Percentiles rank a stretch among this genome's conserved stretches.
phyloP scores from a whole-genome alignment of 2,888 invertebrate species.

The Agrotis exclamationis region DNA sequence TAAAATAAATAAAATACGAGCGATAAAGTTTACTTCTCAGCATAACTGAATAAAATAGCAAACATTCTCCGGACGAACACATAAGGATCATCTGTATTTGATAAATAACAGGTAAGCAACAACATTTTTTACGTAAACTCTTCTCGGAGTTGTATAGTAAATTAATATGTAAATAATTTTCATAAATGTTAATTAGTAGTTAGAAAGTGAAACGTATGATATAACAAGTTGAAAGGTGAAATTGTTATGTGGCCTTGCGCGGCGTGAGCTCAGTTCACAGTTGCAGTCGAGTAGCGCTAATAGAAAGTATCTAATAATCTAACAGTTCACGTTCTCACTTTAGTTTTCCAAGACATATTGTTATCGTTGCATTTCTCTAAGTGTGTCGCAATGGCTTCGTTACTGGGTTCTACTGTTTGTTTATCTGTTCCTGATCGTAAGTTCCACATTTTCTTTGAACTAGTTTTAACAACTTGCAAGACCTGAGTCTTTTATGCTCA shows the following conservation, averaged over 20 bases:
- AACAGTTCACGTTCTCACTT: conserved; percentile 48
- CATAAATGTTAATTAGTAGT: conserved; percentile 55
- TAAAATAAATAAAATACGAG: conserved; percentile 5
- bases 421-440: conserved; percentile 81
- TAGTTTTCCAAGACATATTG: conserved; percentile 35
- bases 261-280: conserved; percentile 61
- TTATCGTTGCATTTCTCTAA: conserved; percentile 52
- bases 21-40: background rate
- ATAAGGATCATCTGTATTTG: conserved; percentile 15
- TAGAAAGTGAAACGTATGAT: conserved; percentile 84
- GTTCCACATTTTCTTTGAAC: conserved; percentile 55
- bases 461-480: conserved; percentile 29
- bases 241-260: conserved; percentile 74
- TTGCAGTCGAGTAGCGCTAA: conserved; percentile 59
- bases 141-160: conserved; percentile 7
- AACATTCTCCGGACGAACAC: conserved; percentile 8
- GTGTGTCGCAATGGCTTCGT: conserved; percentile 72
- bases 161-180: conserved; percentile 56
- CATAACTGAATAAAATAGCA: background rate
- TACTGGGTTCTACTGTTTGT: conserved; percentile 81
- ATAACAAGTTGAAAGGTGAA: conserved; percentile 88
- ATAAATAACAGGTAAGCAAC: conserved; percentile 37
- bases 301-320: conserved; percentile 72
- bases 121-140: conserved; percentile 24
- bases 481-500: conserved; percentile 14